A percentile compares a stretch with the other conserved stretches of the same genome.
phyloP scores from a whole-genome alignment of 2,888 invertebrate genomes.

The Slavum lentiscoides region DNA sequence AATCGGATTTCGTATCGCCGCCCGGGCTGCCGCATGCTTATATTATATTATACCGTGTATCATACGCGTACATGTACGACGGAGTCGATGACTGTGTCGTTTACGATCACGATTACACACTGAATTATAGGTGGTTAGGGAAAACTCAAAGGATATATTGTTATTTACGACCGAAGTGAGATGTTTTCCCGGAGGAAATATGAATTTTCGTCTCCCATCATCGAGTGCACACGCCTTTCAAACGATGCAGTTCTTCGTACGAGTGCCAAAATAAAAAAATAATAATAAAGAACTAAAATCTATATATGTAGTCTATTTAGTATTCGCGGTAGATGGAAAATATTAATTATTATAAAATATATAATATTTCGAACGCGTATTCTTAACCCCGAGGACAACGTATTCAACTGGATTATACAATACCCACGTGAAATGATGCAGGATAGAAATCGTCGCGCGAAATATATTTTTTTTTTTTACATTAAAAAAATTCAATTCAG shows the following conservation, averaged over 20 bases:
- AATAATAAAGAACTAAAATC: too few species aligned
- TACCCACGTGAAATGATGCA: too few species aligned
- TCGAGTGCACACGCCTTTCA: constrained; percentile 48
- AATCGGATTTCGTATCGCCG: constrained; percentile 17
- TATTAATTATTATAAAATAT: too few species aligned
- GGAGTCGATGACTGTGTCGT: constrained; percentile 48
- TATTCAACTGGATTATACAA: too few species aligned
- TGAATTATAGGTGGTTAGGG: constrained; percentile 49
- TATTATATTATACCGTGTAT: not conserved
- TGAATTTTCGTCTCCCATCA: constrained; percentile 37
- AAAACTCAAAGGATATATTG: constrained; percentile 44
- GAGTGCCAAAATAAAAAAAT: constrained; percentile 30
- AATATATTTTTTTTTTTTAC: not conserved
- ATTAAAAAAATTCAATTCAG: constrained; percentile 16
- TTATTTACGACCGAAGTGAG: constrained; percentile 47
- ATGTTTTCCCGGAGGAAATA: constrained; percentile 49
- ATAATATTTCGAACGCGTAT: not conserved
- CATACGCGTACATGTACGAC: too few species aligned
- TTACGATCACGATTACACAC: constrained; percentile 46
- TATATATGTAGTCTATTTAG: not conserved
- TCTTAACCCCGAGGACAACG: too few species aligned
- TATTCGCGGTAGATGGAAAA: not conserved
- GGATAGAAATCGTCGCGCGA: too few species aligned
- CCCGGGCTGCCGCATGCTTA: not conserved
- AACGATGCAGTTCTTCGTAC: constrained; percentile 34